Conservation (phyloP, 2,888 invertebrate genomes). For the Metacarcinus magister region DNA sequence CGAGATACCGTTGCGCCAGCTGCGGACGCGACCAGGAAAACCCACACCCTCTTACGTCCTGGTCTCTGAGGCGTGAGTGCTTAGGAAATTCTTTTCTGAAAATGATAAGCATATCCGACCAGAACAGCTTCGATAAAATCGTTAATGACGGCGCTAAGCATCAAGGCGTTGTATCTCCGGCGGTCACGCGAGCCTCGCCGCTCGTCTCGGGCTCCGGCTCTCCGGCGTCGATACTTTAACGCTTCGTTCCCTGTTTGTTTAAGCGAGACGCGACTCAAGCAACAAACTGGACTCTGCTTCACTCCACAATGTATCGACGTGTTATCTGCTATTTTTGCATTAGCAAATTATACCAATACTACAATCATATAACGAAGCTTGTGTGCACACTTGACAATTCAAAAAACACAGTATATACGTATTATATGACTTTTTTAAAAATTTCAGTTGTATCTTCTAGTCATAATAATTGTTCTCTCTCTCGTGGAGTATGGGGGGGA, state of each 20-base stretch:
- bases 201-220: conserved; percentile 16
- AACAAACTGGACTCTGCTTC: conserved; percentile 51
- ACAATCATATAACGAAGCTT: not conserved
- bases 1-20: conserved; percentile 54
- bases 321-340: not conserved
- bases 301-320: not conserved
- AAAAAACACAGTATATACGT: not conserved
- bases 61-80: conserved; percentile 66
- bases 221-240: conserved; percentile 47
- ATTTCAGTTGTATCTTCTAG: not conserved
- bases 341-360: not conserved
- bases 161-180: conserved; percentile 37
- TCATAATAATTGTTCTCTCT: not conserved
- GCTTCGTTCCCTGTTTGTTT: conserved; percentile 39
- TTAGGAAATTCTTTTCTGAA: conserved; percentile 62
- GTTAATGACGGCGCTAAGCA: conserved; percentile 67
- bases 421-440: not conserved
- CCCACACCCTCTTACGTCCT: conserved; percentile 57
- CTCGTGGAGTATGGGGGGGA: not conserved
- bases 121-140: conserved; percentile 65
- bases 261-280: conserved; percentile 43
- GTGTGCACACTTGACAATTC: not conserved
- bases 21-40: conserved; percentile 51
- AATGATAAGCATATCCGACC: conserved; percentile 67
- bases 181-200: conserved; percentile 61